Evolutionary conservation across 2,797 vertebrate genomes (phyloP), one percentile per base, ranked within the genome.

Genomic region (Xenentodon cancila): DNA sequence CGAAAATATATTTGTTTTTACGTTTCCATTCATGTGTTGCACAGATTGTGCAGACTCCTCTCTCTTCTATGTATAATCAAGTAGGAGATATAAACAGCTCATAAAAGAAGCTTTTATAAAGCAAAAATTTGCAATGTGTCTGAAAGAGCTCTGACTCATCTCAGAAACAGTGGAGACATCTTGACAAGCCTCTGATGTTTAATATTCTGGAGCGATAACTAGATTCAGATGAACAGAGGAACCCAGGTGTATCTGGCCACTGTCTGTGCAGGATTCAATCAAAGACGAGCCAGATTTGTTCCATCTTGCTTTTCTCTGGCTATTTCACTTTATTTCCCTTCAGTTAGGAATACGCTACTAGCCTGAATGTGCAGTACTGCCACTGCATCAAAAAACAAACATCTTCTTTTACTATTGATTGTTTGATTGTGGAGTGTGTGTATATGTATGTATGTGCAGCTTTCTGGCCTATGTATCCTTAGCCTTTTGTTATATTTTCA

Each of bases 201-300:
- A 86, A 81, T 89, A 89, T 87, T 84, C 81, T 78, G 64, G 54
- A 54, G 64, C 77, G 83, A 88, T 87, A 86, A 82, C 64, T 66
- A 61, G 74, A 84, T 85, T 75, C 64, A 75, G 79, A 85, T 81
- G 81, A 82, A 82, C 72, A 81, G 79, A 80, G 81, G 79, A 88
- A 69, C 88, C 75, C 89, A 90, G 89, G 86, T 91, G 90, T 84
- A 80, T 80, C 68, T 81, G 64, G 58, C 55, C 73, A 63, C 75
- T 81, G 73, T 69, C 64, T 77, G 63, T 70, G 70, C 75, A 77
- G 69, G 84, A 87, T 89, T 85, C 89, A 91, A 89, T 89, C 88
- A 89, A 76, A 86, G 73, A 72, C 64, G 75, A 71, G 71, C 56
- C 81, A 64, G 73, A 80, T 80, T 78, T 72, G 65, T 62, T 77